Evolutionary conservation across 2,888 invertebrate species (phyloP).

Genomic region (Zygaena filipendulae): DNA sequence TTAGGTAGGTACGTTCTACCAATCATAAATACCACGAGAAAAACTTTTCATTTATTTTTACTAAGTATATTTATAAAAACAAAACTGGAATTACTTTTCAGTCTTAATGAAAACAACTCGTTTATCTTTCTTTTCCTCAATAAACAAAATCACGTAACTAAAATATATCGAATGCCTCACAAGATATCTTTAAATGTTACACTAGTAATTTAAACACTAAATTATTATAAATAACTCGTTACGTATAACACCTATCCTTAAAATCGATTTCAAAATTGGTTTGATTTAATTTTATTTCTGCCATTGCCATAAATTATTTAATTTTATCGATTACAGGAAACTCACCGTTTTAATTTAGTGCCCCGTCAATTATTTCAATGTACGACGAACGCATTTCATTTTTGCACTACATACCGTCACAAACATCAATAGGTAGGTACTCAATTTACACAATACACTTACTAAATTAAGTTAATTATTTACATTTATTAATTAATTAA

Average conservation of each 20-base stretch:
- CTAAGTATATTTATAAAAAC: slow-evolving; percentile 32
- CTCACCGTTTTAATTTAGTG: slow-evolving; percentile 47
- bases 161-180: slow-evolving; percentile 26
- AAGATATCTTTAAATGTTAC: slow-evolving; percentile 33
- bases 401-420: slow-evolving; percentile 39
- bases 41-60: too few species aligned
- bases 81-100: slow-evolving; percentile 62
- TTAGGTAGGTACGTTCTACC: too few species aligned
- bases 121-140: slow-evolving; percentile 26
- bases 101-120: slow-evolving; percentile 63
- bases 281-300: too few species aligned
- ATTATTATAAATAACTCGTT: slow-evolving; percentile 48
- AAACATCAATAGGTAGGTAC: slow-evolving; percentile 64
- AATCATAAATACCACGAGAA: too few species aligned
- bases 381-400: slow-evolving; percentile 11
- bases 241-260: slow-evolving; percentile 54
- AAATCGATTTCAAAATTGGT: slow-evolving; percentile 51
- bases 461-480: slow-evolving; percentile 47
- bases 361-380: too few species aligned
- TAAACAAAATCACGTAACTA: slow-evolving; percentile 29
- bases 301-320: too few species aligned
- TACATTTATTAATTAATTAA: slow-evolving; percentile 52
- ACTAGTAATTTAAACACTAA: slow-evolving; percentile 47
- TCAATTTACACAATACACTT: slow-evolving; percentile 56
- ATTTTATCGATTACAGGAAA: slow-evolving; percentile 63